Evolutionary conservation across 2,888 invertebrate species (phyloP).

Genomic region (Ryuthela nishihirai): DNA sequence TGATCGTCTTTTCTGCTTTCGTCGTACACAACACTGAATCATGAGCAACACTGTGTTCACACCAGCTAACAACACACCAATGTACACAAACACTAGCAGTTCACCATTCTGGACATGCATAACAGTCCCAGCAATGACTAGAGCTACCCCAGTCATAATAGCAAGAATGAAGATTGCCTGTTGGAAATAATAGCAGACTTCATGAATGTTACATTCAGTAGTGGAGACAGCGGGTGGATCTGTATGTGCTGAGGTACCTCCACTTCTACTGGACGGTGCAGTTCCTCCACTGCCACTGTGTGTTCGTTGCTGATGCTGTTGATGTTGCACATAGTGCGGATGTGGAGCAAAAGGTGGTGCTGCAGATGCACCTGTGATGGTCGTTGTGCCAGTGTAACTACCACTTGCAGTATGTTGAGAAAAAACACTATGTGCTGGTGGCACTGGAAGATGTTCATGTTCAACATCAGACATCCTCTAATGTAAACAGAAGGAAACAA

Average conservation of each 20-base stretch:
- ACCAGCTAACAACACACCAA: constrained; percentile 33
- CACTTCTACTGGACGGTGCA: constrained; percentile 16
- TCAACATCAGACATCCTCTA: constrained; percentile 36
- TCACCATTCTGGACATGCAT: constrained; percentile 38
- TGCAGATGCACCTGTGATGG: constrained; percentile 17
- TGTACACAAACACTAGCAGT: constrained; percentile 38
- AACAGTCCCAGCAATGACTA: constrained; percentile 33
- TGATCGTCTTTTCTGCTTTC: constrained; percentile 30
- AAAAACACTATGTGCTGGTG: constrained; percentile 30
- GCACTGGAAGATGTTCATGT: constrained; percentile 30
- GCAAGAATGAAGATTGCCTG: constrained; percentile 35
- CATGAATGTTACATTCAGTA: constrained; percentile 32
- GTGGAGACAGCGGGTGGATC: constrained; percentile 21
- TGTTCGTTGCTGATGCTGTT: constrained; percentile 20
- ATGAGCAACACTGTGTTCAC: constrained; percentile 34
- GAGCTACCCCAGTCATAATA: constrained; percentile 31
- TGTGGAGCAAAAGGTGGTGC: constrained; percentile 31
- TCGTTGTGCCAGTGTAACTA: constrained; percentile 28
- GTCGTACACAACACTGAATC: constrained; percentile 33
- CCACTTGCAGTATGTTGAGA: constrained; percentile 28
- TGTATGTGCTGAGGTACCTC: constrained; percentile 12
- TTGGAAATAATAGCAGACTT: constrained; percentile 37
- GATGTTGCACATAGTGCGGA: constrained; percentile 31
- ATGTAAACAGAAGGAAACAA: background rate
- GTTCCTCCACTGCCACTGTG: constrained; percentile 5